Conservation (phyloP, 2,113 vertebrate genomes). For the Columbina picui region DNA sequence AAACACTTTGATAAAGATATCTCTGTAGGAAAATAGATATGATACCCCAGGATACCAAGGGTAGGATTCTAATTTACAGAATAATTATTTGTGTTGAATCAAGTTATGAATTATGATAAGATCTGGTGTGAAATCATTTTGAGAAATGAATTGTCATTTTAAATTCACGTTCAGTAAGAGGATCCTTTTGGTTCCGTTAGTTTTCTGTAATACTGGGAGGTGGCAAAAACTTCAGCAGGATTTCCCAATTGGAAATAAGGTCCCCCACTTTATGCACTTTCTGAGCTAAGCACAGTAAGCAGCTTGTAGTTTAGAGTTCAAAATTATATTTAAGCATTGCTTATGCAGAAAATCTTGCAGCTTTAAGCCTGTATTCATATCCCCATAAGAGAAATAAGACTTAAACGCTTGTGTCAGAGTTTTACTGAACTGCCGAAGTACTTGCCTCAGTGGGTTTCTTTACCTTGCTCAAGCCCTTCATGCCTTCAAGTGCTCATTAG, state of each 20-base stretch:
- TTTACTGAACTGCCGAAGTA: not conserved
- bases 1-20: not conserved
- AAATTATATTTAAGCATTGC: not conserved
- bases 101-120: not conserved
- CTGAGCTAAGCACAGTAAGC: not conserved
- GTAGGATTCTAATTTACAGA: not conserved
- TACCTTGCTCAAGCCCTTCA: not conserved
- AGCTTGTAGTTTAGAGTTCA: not conserved
- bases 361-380: not conserved
- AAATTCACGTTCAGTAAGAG: not conserved
- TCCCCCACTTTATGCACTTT: not conserved
- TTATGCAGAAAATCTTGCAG: not conserved
- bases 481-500: not conserved
- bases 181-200: not conserved
- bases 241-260: not conserved
- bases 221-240: not conserved
- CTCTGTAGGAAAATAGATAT: not conserved
- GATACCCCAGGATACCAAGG: not conserved
- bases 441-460: not conserved
- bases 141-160: not conserved
- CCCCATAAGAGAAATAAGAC: not conserved
- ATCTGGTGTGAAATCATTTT: not conserved
- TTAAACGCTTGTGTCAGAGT: not conserved
- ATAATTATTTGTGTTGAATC: not conserved
- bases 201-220: not conserved